Evolutionary conservation across 2,113 vertebrate species (phyloP), one percentile per base, ranked within the genome.

Genomic region (Reinhardtius hippoglossoides): DNA sequence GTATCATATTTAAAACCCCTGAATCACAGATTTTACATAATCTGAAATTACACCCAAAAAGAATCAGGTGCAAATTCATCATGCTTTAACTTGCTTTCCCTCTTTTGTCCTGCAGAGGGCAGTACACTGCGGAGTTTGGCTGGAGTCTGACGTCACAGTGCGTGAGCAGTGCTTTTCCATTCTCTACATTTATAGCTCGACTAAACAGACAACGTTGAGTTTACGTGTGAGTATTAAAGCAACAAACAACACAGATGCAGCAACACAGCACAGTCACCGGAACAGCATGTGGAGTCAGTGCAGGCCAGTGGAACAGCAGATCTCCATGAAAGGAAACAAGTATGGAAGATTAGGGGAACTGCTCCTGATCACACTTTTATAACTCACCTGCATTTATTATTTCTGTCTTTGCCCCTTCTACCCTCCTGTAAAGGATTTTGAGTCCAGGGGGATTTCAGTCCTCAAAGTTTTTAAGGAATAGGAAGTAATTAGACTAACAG

Each of bases 71-170:
- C 48, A 56, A 56, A 2, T 31, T 74, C 48, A 40, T 71, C 12
- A 46, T 63, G 18, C 14, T 54, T 54, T 48, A 18, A 63, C 48
- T 50, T 74, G 67, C 24, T 35, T 37, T 80, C 0, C 58, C 48
- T 24, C 1, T 14, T 79, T 69, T 73, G 27, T 72, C 76, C 83
- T 65, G 31, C 63, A 46, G 87, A 46, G 82, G 83, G 89, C 76
- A 70, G 86, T 62, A 13, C 10, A 42, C 40, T 10, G 9, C 40
- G 42, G 3, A 71, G 23, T 42, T 0, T 31, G 40, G 21, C 44
- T 50, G 23, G 21, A 35, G 27, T 20, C 14, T 23, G 52, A 64
- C 18, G 40, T 70, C 55, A 10, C 16, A 20, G 35, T 37, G 35
- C 35, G 2, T 37, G 35, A 37, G 35, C 7, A 37, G 35, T 63